Conservation (phyloP, 1,140 invertebrate genomes). For the Charaxes varanes region DNA sequence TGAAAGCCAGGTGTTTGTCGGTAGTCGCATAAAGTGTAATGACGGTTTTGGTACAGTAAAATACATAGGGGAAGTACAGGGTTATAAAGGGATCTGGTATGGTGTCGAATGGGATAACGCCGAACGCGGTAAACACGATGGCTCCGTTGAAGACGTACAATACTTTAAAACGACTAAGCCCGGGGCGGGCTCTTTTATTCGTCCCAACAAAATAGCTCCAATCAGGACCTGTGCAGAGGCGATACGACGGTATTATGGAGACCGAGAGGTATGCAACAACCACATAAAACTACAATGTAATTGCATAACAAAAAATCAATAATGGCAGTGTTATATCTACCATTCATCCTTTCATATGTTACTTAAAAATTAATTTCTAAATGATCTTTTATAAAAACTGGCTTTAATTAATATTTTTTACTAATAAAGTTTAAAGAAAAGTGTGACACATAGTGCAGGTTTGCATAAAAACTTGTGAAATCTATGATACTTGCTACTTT, state of each 20-base stretch:
- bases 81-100: slow-evolving; percentile 82
- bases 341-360: too few relatives aligned
- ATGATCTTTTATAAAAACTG: too few relatives aligned
- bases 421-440: too few relatives aligned
- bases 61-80: slow-evolving; percentile 72
- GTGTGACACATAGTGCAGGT: too few relatives aligned
- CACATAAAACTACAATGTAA: neutral
- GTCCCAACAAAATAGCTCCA: slow-evolving; percentile 85
- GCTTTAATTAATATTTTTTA: too few relatives aligned
- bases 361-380: too few relatives aligned
- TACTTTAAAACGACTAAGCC: slow-evolving; percentile 87
- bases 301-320: neutral
- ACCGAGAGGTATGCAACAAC: slow-evolving; percentile 66
- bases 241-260: slow-evolving; percentile 83
- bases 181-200: slow-evolving; percentile 89
- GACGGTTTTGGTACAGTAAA: slow-evolving; percentile 64
- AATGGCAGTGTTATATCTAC: too few relatives aligned
- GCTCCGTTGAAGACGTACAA: slow-evolving; percentile 83
- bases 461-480: too few relatives aligned
- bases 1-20: slow-evolving; percentile 57
- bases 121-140: slow-evolving; percentile 92
- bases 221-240: slow-evolving; percentile 82
- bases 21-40: slow-evolving; percentile 60
- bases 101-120: slow-evolving; percentile 96
- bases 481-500: too few relatives aligned